Conservation (phyloP, 1,140 invertebrate genomes). For the Notospermus geniculatus region DNA sequence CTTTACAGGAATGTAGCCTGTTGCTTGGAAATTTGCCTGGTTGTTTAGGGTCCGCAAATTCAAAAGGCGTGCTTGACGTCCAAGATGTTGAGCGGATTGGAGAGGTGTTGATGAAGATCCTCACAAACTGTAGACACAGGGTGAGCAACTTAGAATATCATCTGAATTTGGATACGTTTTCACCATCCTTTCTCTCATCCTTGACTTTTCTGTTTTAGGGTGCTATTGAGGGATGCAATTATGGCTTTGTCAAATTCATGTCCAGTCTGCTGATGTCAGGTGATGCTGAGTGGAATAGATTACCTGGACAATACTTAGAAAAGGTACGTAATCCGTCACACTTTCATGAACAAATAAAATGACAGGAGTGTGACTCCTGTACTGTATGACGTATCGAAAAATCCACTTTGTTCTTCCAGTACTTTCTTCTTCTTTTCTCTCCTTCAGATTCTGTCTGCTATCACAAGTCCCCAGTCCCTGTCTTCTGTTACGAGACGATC, state of each 20-base stretch:
- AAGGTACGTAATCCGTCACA: slow-evolving; percentile 27
- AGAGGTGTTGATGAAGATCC: slow-evolving; percentile 63
- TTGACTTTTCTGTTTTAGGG: slow-evolving; percentile 58
- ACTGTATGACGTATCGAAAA: no score
- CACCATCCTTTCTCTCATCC: not conserved
- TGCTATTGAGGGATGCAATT: slow-evolving; percentile 65
- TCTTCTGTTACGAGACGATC: slow-evolving; percentile 67
- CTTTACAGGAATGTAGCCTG: slow-evolving; percentile 22
- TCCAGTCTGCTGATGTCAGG: slow-evolving; percentile 30
- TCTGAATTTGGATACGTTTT: no score
- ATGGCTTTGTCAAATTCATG: slow-evolving; percentile 58
- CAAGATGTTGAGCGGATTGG: slow-evolving; percentile 23
- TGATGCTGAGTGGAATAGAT: slow-evolving; percentile 21
- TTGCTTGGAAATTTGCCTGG: slow-evolving; percentile 14
- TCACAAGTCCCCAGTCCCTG: slow-evolving; percentile 27
- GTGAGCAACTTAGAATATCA: slow-evolving; percentile 29
- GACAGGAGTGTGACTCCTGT: no score
- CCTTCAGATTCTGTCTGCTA: slow-evolving; percentile 27
- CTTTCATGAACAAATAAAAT: no score
- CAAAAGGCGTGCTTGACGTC: not conserved
- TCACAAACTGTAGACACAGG: slow-evolving; percentile 71
- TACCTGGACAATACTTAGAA: slow-evolving; percentile 36
- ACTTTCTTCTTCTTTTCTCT: not conserved
- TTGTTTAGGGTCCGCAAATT: not conserved
- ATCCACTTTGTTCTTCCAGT: no score